Evolutionary conservation across 2,888 invertebrate species (phyloP).

Genomic region (Carterocephalus palaemon): DNA sequence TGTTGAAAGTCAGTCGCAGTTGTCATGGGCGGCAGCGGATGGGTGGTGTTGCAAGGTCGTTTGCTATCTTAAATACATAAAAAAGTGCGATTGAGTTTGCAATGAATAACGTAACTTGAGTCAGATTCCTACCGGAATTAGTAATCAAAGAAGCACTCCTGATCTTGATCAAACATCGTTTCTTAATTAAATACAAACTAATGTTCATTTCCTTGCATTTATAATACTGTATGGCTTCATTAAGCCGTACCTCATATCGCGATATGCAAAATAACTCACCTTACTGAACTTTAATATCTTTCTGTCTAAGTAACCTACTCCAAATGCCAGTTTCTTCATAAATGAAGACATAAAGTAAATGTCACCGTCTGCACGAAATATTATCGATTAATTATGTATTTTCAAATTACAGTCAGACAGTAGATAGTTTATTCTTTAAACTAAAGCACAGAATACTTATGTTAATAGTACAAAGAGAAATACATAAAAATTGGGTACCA

Average conservation of each 20-base stretch:
- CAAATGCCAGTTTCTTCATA: conserved; percentile 26
- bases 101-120: no score
- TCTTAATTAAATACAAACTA: conserved; percentile 1
- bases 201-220: conserved; percentile 2
- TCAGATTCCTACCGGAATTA: no score
- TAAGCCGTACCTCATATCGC: conserved; percentile 15
- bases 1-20: no score
- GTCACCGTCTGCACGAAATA: conserved; percentile 15
- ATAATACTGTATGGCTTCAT: conserved; percentile 12
- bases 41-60: no score
- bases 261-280: conserved; percentile 25
- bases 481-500: conserved; percentile 2
- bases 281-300: conserved; percentile 23
- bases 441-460: conserved; percentile 12
- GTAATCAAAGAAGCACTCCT: background rate
- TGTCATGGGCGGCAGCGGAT: no score
- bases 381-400: conserved; percentile 22
- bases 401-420: no score
- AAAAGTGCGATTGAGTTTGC: no score
- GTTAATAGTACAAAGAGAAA: conserved; percentile 5
- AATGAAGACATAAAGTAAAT: conserved; percentile 24
- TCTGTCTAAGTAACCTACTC: conserved; percentile 22
- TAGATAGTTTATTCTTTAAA: conserved; percentile 6
- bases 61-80: no score
- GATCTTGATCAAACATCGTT: background rate